Evolutionary conservation across 2,797 vertebrate species (phyloP), one percentile per base, ranked within the genome.

Genomic region (Esox lucius): DNA sequence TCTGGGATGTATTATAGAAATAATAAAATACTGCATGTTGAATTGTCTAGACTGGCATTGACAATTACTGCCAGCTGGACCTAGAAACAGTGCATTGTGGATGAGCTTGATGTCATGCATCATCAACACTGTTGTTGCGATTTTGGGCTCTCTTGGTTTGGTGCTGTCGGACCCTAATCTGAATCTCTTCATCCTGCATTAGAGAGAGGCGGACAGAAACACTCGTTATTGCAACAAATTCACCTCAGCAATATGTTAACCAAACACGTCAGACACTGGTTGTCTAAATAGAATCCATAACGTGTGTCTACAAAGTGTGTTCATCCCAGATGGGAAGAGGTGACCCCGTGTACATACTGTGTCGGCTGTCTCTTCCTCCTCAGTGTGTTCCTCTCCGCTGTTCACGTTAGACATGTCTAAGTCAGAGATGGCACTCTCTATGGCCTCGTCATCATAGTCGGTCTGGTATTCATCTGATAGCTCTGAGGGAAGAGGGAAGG

Each of bases 391-490:
- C 11, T 22, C 56, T 11, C 56, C 91, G 19, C 88, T 85, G 70
- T 86, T 87, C 0, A 84, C 76, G 19, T 84, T 73, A 72, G 92
- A 91, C 0, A 85, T 79, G 22, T 94, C 93, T 0, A 87, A 87
- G 83, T 95, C 94, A 0, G 93, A 94, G 59, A 91, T 78, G 1
- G 90, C 87, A 6, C 88, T 90, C 59, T 93, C 91, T 72, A 95
- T 80, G 0, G 92, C 93, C 69, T 98, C 97, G 65, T 95, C 94
- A 26, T 98, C 96, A 0, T 95, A 96, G 80, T 98, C 96, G 0
- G 97, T 98, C 92, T 97, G 96, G 87, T 95, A 97, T 80, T 99
- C 97, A 65, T 92, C 91, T 6, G 91, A 91, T 0, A 92, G 94
- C 35, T 96, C 97, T 98, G 61, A 19, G 74, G 28, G 53, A 15